A percentile compares a stretch with the other conserved stretches of the same genome.
Evolutionary conservation across 2,888 invertebrate species (phyloP).

Genomic region (Chloroclystis v-ata): DNA sequence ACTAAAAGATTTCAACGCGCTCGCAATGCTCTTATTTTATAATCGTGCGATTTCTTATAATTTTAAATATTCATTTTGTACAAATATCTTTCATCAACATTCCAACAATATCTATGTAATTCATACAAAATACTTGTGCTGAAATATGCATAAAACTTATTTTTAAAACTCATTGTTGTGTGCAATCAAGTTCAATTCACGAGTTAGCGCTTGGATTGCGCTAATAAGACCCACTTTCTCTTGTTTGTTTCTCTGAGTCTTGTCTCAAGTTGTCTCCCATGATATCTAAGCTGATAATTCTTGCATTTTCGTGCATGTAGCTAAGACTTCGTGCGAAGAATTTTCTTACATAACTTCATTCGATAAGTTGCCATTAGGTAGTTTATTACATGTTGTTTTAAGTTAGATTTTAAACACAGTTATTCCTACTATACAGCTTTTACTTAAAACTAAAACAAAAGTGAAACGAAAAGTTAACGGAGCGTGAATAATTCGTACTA

Average conservation of each 20-base stretch:
- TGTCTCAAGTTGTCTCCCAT: conserved; percentile 15
- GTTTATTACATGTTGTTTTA: too few species aligned
- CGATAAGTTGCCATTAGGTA: too few species aligned
- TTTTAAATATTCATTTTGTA: not conserved
- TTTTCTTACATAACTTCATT: not conserved
- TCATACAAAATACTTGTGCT: not conserved
- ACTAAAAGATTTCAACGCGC: conserved; percentile 67
- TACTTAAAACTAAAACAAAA: too few species aligned
- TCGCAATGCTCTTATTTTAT: conserved; percentile 28
- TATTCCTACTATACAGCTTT: too few species aligned
- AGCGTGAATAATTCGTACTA: not conserved
- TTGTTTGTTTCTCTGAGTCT: conserved; percentile 21
- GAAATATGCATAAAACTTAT: not conserved
- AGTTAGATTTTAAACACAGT: too few species aligned
- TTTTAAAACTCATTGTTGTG: conserved; percentile 10
- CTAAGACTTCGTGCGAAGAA: not conserved
- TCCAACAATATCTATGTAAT: not conserved
- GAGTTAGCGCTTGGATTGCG: conserved; percentile 27
- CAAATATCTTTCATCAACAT: not conserved
- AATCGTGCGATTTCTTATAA: not conserved
- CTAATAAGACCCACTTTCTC: conserved; percentile 45
- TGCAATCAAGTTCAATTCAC: conserved; percentile 18
- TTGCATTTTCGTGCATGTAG: not conserved
- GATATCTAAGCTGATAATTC: conserved; percentile 14
- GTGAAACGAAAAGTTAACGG: not conserved